These are phyloP conservation scores for Pleuronectes platessa DNA, from an alignment of 2,113 vertebrate species.

Conservation along the genomic window DNA sequence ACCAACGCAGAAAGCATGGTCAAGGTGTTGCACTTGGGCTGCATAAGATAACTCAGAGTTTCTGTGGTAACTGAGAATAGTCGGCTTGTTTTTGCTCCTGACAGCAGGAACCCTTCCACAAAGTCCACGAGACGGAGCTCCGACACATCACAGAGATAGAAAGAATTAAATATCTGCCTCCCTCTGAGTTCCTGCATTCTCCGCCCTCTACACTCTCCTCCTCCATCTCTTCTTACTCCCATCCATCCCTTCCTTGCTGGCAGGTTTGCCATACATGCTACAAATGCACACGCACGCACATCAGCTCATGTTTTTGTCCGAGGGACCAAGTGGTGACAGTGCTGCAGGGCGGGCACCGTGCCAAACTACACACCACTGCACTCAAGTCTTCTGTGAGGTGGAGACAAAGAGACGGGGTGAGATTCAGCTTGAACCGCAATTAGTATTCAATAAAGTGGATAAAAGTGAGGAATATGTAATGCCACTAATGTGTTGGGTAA, in stretches of 20 bases:
- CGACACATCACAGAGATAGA: conserved; percentile 18
- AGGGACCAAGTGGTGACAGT: conserved; percentile 57
- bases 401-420: conserved; percentile 8
- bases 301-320: conserved; percentile 39
- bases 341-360: conserved; percentile 65
- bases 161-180: not conserved
- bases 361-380: conserved; percentile 75
- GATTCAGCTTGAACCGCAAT: conserved; percentile 27
- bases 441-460: conserved; percentile 14
- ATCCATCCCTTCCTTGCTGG: not conserved
- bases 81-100: conserved; percentile 31
- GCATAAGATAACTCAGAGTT: conserved; percentile 16
- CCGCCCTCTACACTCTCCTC: not conserved
- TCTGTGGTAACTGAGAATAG: conserved; percentile 38
- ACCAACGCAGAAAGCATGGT: conserved; percentile 31
- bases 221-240: conserved; percentile 1
- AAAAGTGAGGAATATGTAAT: not conserved
- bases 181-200: not conserved
- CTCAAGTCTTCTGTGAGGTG: conserved; percentile 51
- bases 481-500: not conserved
- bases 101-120: conserved; percentile 13
- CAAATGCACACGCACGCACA: not conserved
- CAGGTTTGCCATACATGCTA: conserved; percentile 23
- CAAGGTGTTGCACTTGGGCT: conserved; percentile 17
- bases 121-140: conserved; percentile 3